Evolutionary conservation across 2,888 invertebrate genomes (phyloP).

Genomic region (Habrosyne pyritoides): DNA sequence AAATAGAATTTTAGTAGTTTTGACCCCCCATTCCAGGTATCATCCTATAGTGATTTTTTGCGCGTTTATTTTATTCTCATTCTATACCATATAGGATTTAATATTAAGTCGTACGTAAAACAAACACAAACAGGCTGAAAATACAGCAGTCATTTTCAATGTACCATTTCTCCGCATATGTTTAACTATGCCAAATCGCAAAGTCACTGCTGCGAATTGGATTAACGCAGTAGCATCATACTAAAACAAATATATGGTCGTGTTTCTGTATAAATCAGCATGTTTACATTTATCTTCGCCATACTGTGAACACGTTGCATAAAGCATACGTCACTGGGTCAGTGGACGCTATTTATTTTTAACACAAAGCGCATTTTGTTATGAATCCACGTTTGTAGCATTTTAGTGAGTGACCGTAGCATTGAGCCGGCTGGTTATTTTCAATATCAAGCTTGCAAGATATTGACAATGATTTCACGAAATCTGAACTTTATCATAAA

Average conservation of each 20-base stretch:
- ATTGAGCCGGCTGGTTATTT: not conserved
- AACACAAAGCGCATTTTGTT: slow-evolving; percentile 4
- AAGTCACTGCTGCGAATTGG: not conserved
- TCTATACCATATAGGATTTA: not conserved
- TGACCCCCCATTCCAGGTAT: no score
- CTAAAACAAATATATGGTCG: not conserved
- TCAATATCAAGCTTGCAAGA: not conserved
- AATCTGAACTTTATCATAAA: not conserved
- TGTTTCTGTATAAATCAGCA: not conserved
- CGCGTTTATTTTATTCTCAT: no score
- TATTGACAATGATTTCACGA: not conserved
- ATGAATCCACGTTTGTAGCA: not conserved
- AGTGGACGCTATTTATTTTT: slow-evolving; percentile 1
- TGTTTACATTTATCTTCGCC: not conserved
- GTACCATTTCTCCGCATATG: not conserved
- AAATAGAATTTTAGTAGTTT: no score
- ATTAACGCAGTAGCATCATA: not conserved
- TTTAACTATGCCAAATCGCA: not conserved
- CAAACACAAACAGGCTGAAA: not conserved
- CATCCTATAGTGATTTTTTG: no score
- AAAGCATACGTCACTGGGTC: not conserved
- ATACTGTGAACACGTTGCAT: not conserved
- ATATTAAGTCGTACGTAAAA: not conserved
- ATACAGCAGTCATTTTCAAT: not conserved
- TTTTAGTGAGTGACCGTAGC: not conserved